These are phyloP conservation scores for Chaetophractus vellerosus DNA, from an alignment of 2,797 vertebrate species.

Conservation along the genomic window DNA sequence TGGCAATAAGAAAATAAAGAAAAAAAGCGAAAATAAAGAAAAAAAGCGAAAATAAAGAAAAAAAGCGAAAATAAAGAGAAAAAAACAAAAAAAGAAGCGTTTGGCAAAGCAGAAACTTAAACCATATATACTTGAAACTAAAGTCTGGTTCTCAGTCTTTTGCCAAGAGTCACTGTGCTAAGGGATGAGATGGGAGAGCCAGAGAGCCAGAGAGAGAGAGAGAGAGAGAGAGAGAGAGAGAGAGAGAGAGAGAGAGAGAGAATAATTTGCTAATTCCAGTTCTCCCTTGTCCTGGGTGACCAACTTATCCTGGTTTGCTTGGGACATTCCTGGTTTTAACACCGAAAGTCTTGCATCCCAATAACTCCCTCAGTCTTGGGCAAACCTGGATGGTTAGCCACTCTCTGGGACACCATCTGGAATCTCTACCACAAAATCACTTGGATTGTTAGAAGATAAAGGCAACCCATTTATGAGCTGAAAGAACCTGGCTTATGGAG, in stretches of 20 bases:
- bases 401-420: not conserved
- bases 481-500: not conserved
- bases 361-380: not conserved
- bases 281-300: not conserved
- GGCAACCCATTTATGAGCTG: not conserved
- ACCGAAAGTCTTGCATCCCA: not conserved
- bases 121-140: not conserved
- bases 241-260: not conserved
- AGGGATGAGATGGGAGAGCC: not conserved
- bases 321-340: not conserved
- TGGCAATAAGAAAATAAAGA: not conserved
- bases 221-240: not conserved
- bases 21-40: no score
- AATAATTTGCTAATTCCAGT: not conserved
- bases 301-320: not conserved
- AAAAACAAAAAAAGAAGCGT: no score
- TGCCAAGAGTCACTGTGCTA: not conserved
- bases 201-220: no score
- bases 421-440: not conserved
- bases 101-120: conserved; percentile 6
- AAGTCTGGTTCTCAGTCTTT: not conserved
- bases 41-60: no score
- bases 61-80: no score
- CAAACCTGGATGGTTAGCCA: not conserved
- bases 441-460: conserved; percentile 30